Evolutionary conservation across 2,113 vertebrate genomes (phyloP), one percentile per base, ranked within the genome.

Genomic region (Micromys minutus): DNA sequence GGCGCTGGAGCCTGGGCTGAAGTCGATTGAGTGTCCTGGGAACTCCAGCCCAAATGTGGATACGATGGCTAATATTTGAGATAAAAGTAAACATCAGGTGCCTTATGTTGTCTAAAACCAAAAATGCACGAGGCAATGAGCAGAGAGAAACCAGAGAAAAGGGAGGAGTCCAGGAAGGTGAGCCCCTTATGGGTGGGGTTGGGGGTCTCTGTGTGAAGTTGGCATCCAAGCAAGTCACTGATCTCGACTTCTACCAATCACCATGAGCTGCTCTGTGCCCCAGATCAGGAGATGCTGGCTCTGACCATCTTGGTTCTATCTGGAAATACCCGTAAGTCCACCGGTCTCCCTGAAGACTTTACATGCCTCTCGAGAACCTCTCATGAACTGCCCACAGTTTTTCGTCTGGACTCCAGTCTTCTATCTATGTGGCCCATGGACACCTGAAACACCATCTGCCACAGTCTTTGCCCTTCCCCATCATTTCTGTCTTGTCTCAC

Each of bases 341-440:
- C 21, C n/a, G 19, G 57, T 17, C 15, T 24, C 15, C 75, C 24
- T 5, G 36, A 75, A 71, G 63, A 47, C 63, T 6, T n/a, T 31
- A 22, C 13, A 63, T 92, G 79, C 31, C 47, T 3, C 9, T 36
- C 17, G 24, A 13, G 11, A 3, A 29, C 47, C 45, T 36, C 63
- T 34, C 12, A 15, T 29, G 71, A 15, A 3, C 12, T n/a, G 26
- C 29, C 84, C 29, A 26, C 22, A 4, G 22, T 9, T 2, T 34
- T 13, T 57, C 21, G 1, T 19, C 75, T n/a, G 47, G 16, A 61
- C 24, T 12, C 74, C 22, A n/a, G 74, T 29, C 19, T 29, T 26
- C 52, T 2, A 3, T 24, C 5, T 3, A 4, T 1, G 16, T 1
- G 29, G 26, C 16, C 57, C 7, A 9, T 3, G 24, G 22, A 45